Evolutionary conservation across 2,797 vertebrate genomes (phyloP).

Genomic region (Neosilurus hyrtlii): DNA sequence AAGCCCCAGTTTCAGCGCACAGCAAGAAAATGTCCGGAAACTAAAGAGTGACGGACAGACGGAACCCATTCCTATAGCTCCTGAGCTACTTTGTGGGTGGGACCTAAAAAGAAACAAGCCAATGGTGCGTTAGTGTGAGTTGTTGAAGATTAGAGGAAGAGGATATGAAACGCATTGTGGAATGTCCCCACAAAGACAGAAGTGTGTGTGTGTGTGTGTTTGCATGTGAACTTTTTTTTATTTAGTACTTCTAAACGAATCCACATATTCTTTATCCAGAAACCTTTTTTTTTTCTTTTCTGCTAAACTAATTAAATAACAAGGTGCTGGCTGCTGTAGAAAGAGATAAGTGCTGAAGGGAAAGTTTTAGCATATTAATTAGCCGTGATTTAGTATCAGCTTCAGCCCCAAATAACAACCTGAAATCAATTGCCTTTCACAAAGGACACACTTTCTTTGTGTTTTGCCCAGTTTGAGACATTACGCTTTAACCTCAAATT

Average conservation of each 20-base stretch:
- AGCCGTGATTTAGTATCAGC: constrained; percentile 53
- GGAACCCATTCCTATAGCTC: too few species aligned
- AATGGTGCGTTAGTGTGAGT: too few species aligned
- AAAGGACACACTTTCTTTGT: constrained; percentile 32
- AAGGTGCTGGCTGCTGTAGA: constrained; percentile 42
- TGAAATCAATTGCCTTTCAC: constrained; percentile 48
- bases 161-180: too few species aligned
- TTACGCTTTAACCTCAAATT: constrained; percentile 15
- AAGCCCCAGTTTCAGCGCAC: too few species aligned
- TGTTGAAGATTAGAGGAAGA: too few species aligned
- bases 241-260: background rate
- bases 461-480: constrained; percentile 15
- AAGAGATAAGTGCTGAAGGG: constrained; percentile 51
- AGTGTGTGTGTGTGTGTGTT: background rate
- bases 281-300: constrained; percentile 19
- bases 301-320: constrained; percentile 46
- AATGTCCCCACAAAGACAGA: background rate
- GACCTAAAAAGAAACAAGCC: too few species aligned
- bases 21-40: too few species aligned
- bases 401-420: constrained; percentile 44
- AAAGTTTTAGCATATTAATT: constrained; percentile 60
- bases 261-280: constrained; percentile 5
- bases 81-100: too few species aligned
- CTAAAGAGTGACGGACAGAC: too few species aligned
- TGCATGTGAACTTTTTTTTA: background rate